Percentiles rank a stretch among this genome's conserved stretches.
These are phyloP conservation scores for Anniella stebbinsi DNA, from an alignment of 2,797 vertebrate genomes.

Conservation along the genomic window DNA sequence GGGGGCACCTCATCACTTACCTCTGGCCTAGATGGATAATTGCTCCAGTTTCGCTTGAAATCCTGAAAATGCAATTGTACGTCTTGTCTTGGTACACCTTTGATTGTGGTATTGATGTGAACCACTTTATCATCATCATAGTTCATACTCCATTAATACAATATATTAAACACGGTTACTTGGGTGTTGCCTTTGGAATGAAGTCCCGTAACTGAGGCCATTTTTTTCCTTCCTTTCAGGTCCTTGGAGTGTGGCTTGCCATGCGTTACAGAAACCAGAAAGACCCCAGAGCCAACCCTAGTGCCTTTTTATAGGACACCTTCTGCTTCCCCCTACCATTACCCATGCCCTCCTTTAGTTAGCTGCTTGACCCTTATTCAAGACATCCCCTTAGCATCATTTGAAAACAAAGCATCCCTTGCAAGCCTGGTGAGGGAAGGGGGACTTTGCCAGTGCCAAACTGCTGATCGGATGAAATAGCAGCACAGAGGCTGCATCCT, in stretches of 20 bases:
- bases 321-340: background rate
- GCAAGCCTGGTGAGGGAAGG: background rate
- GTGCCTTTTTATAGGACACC: slow-evolving; percentile 91
- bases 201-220: background rate
- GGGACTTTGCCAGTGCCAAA: slow-evolving; percentile 64
- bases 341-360: slow-evolving; percentile 26
- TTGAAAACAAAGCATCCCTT: background rate
- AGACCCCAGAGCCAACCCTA: slow-evolving; percentile 93
- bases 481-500: background rate
- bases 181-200: background rate
- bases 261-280: slow-evolving; percentile 96
- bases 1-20: no score
- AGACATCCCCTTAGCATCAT: slow-evolving; percentile 65
- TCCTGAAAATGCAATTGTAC: background rate
- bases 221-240: slow-evolving; percentile 74
- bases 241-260: slow-evolving; percentile 93
- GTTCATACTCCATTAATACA: background rate
- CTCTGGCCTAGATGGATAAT: background rate
- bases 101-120: background rate
- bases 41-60: background rate
- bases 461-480: slow-evolving; percentile 53
- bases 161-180: background rate
- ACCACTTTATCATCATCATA: background rate
- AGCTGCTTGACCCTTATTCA: slow-evolving; percentile 38
- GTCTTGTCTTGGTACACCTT: background rate